Base-by-base conservation (phyloP, 2,888 invertebrate species). In the Atethmia centrago region DNA sequence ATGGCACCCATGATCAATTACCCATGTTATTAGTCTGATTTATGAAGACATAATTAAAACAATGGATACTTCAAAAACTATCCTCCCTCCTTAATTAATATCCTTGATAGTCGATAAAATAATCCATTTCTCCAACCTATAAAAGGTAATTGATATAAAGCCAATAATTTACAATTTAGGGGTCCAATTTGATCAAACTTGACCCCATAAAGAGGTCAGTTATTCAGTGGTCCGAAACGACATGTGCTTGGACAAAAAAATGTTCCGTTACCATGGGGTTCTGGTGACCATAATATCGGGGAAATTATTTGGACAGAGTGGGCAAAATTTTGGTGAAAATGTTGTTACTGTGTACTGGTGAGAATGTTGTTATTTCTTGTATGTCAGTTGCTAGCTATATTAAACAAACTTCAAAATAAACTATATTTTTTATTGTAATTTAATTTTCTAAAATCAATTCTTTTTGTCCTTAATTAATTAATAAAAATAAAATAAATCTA, bases 191-290 rank as follows among this genome's bases (percentile, higher is more conserved):
- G 90, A 88, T 83, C 87, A 90, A 89, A 90, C 83, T 90, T 93
- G 93, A 94, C 91, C 93, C 89, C 92, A 92, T 92, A 91, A 92
- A 92, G 88, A 91, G 94, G 91, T 93, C 94, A 92, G 74, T 47
- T 79, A 88, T 81, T 84, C 90, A 90, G 85, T 92, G 90, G 89
- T 74, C 80, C 91, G 89, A 80, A 90, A 91, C 93, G 87, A 80
- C 93, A 92, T 91, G 89, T 91, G 92, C 85, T 79, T 74, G 63
- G 68, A 82, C 82, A 84, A 88, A 89, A n/a, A 88, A 87, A 75
- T 76, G 59, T 76, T 78, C 82, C 79, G 84, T 82, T 85, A 80
- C 64, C 42, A 74, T 42, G n/a, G 36, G 61, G 62, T 56, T 63
- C 16, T 19, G 59, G 72, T 81, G 77, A 40, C 84, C 84, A 86